Base-by-base conservation (phyloP, 2,113 vertebrate species). In the Meriones unguiculatus region DNA sequence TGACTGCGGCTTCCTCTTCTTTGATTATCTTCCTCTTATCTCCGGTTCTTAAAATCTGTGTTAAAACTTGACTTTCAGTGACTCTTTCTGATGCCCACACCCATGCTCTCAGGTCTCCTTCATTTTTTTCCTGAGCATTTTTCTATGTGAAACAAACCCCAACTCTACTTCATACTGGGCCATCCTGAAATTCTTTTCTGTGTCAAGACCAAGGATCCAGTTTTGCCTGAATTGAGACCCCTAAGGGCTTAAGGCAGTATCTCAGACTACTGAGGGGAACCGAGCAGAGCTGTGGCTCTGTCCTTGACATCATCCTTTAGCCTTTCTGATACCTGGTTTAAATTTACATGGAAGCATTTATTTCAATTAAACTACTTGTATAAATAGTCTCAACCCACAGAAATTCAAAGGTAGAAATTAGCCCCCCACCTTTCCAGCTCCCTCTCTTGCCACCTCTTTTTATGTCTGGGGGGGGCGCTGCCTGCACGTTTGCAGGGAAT, bases 51-150 rank as follows among this genome's bases (percentile, higher is more conserved):
- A 70, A 35, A 69, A 69, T 24, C 2, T 7, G 35, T 18, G 25
- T 8, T 69, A 50, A 69, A 32, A 22, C 9, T 41, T 67, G 41
- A 28, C 28, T 17, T 73, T 24, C 38, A 2, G 38, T 46, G 73
- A 12, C 73, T 75, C 38, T 9, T 5, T 24, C 9, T 41, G 11
- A 14, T 25, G 1, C 24, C 2, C 75, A 77, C 75, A 30, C 24
- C 1, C 57, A 64, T 0, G 3, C 35, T 82, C 35, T 38, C 3
- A 0, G 24, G 25, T 28, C 8, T 17, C 7, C 25, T 41, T 17
- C 38, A 9, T 85, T 65, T 38, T 9, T 41, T 18, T 30, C 59
- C 59, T 18, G 59, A 46, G 25, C 5, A 32, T 46, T 24, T 64
- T 17, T 85, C 15, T 32, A 18, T 17, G 10, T 32, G 57, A 32